Evolutionary conservation across 2,888 invertebrate genomes (phyloP).

Genomic region (Phytoseiulus persimilis): DNA sequence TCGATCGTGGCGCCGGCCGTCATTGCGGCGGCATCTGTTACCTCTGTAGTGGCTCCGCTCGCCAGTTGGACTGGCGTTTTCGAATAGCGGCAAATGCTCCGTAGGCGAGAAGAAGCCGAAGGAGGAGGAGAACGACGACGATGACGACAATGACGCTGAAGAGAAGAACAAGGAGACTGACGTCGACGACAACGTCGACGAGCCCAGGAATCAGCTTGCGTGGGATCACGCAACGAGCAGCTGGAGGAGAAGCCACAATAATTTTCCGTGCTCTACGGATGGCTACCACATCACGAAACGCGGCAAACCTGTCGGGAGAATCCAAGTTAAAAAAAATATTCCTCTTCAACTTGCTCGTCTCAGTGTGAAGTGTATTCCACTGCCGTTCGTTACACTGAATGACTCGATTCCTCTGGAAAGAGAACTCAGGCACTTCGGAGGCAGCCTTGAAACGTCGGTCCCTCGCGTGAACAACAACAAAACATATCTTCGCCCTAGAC

Average conservation of each 20-base stretch:
- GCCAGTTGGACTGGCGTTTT: background rate
- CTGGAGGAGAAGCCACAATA: background rate
- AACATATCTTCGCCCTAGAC: background rate
- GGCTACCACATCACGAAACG: background rate
- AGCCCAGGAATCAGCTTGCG: background rate
- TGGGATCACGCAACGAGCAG: background rate
- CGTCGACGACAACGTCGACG: background rate
- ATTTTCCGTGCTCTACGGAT: background rate
- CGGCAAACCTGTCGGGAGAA: background rate
- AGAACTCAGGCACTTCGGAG: background rate
- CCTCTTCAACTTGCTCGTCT: background rate
- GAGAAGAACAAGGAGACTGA: background rate
- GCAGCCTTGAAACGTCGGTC: background rate
- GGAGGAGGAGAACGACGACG: background rate
- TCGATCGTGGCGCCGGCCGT: constrained; percentile 5
- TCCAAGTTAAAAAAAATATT: background rate
- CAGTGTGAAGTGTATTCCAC: background rate
- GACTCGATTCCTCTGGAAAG: background rate
- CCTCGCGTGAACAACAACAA: background rate
- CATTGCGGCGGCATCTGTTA: background rate
- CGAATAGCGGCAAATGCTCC: constrained; percentile 5
- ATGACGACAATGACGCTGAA: background rate
- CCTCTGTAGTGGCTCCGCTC: background rate
- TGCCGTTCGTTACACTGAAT: background rate
- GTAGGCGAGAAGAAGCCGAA: background rate